Evolutionary conservation across 2,113 vertebrate species (phyloP).

Genomic region (Anhinga rufa): DNA sequence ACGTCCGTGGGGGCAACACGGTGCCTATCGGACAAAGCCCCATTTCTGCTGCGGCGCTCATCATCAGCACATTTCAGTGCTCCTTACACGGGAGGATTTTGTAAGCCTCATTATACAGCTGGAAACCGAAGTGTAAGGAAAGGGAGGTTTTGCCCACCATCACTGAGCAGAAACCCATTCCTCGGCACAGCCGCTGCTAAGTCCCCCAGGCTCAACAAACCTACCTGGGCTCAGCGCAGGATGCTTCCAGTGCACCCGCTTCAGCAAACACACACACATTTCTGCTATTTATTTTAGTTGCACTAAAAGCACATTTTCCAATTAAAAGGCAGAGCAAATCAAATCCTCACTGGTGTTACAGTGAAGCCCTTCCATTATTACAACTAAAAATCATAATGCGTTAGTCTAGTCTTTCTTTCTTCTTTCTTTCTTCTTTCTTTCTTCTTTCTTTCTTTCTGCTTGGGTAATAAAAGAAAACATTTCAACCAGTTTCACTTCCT

Average conservation of each 20-base stretch:
- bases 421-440: background rate
- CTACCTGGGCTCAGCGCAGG: background rate
- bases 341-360: background rate
- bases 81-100: background rate
- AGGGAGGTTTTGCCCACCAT: background rate
- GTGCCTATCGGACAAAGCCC: background rate
- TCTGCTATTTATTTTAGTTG: background rate
- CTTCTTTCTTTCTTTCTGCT: background rate
- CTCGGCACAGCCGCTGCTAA: background rate
- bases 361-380: background rate
- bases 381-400: background rate
- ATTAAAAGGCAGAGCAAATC: background rate
- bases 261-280: background rate
- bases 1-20: fast-evolving
- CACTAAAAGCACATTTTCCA: background rate
- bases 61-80: background rate
- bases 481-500: background rate
- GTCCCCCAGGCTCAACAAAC: background rate
- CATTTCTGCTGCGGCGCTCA: fast-evolving
- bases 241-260: background rate
- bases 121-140: background rate
- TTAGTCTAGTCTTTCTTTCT: background rate
- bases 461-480: background rate
- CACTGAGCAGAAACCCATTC: background rate
- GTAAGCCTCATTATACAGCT: background rate